These are phyloP conservation scores for Exephanes ischioxanthus DNA, from an alignment of 2,888 invertebrate genomes.

Conservation along the genomic window DNA sequence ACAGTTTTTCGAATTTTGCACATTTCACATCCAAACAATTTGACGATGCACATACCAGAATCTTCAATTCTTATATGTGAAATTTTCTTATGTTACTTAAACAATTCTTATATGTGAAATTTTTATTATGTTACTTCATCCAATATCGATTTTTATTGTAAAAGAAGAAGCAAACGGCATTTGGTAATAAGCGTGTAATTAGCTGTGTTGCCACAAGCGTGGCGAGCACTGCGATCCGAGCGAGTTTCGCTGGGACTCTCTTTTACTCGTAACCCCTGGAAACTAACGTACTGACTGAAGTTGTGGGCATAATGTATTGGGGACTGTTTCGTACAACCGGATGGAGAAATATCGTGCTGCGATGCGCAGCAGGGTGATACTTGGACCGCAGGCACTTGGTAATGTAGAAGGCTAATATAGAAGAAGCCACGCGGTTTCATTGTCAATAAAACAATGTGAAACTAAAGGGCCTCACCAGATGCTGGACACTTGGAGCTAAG, in stretches of 20 bases:
- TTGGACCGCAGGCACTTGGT: slow-evolving; percentile 28
- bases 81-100: too few relatives aligned
- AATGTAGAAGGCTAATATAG: slow-evolving; percentile 73
- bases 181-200: slow-evolving; percentile 66
- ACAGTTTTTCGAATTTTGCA: too few relatives aligned
- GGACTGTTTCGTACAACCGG: slow-evolving; percentile 39
- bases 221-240: background rate
- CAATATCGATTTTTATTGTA: too few relatives aligned
- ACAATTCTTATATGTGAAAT: too few relatives aligned
- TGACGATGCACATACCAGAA: too few relatives aligned
- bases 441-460: slow-evolving; percentile 70
- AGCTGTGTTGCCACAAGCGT: slow-evolving; percentile 25
- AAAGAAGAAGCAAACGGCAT: slow-evolving; percentile 64
- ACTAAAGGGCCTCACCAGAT: slow-evolving; percentile 59
- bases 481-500: slow-evolving; percentile 41
- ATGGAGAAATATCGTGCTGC: slow-evolving; percentile 70
- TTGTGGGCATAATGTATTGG: slow-evolving; percentile 8
- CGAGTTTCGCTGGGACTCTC: slow-evolving; percentile 24
- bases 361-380: background rate
- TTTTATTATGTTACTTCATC: too few relatives aligned
- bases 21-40: too few relatives aligned
- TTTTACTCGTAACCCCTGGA: slow-evolving; percentile 69
- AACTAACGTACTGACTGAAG: background rate
- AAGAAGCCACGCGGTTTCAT: slow-evolving; percentile 76
- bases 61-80: too few relatives aligned